phyloP scores from a whole-genome alignment of 2,113 vertebrate genomes.

The Pungitius pungitius region DNA sequence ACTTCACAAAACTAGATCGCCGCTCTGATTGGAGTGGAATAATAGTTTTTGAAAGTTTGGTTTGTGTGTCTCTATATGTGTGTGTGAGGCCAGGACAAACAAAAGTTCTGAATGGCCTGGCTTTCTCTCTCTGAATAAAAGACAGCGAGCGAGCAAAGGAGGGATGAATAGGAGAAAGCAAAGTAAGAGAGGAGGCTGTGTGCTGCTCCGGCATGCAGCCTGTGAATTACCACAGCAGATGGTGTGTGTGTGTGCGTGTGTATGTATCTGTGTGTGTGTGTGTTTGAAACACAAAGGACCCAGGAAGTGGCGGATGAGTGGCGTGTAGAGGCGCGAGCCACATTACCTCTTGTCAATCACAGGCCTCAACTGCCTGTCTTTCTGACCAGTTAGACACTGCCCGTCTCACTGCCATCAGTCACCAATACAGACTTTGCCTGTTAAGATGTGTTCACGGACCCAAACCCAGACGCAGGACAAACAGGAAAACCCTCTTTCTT shows the following conservation, averaged over 20 bases:
- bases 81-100: constrained; percentile 53
- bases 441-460: no score
- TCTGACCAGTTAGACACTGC: constrained; percentile 40
- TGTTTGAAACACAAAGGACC: constrained; percentile 75
- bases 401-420: constrained; percentile 21
- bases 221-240: constrained; percentile 82
- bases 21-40: constrained; percentile 24
- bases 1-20: constrained; percentile 13
- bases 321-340: constrained; percentile 74
- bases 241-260: constrained; percentile 62
- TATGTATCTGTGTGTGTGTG: constrained; percentile 41
- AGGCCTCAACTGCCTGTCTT: constrained; percentile 55
- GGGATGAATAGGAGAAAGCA: constrained; percentile 62
- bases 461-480: no score
- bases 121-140: constrained; percentile 66
- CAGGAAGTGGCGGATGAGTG: constrained; percentile 80
- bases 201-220: constrained; percentile 78
- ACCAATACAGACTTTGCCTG: background rate
- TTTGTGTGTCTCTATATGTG: constrained; percentile 20
- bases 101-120: constrained; percentile 69
- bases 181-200: constrained; percentile 69
- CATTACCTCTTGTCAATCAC: constrained; percentile 79
- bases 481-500: no score
- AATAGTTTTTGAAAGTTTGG: constrained; percentile 21
- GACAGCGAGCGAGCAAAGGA: constrained; percentile 55